phyloP scores from a whole-genome alignment of 2,888 invertebrate genomes.

The Apodemia zela region DNA sequence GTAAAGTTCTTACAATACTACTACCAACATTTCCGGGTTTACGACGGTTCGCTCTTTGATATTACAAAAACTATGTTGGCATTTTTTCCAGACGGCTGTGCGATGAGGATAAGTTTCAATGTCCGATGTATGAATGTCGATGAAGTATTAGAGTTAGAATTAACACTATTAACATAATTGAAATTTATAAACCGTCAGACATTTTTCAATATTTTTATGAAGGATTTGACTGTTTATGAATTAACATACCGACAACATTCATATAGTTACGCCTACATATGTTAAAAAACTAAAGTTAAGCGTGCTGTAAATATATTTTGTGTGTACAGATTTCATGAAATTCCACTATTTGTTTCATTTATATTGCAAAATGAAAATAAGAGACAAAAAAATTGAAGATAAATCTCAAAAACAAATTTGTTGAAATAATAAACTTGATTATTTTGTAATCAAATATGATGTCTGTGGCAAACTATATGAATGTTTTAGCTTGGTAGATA shows the following conservation, averaged over 20 bases:
- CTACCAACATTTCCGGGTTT: constrained; percentile 14
- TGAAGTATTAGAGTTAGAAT: constrained; percentile 71
- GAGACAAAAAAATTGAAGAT: too few species aligned
- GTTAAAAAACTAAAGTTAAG: neutral
- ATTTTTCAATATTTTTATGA: neutral
- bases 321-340: neutral
- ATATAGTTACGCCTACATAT: constrained; percentile 47
- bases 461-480: constrained; percentile 10
- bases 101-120: constrained; percentile 70
- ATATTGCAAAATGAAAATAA: too few species aligned
- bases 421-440: too few species aligned
- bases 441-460: neutral
- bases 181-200: constrained; percentile 64
- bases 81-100: constrained; percentile 75
- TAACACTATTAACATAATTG: constrained; percentile 71
- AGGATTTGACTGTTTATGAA: constrained; percentile 63
- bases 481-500: neutral
- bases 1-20: constrained; percentile 24
- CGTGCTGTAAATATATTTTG: neutral
- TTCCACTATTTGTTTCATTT: too few species aligned
- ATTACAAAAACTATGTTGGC: constrained; percentile 76
- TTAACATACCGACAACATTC: constrained; percentile 48
- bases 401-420: neutral
- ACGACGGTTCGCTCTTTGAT: constrained; percentile 66
- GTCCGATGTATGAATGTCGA: constrained; percentile 76